phyloP scores from a whole-genome alignment of 2,113 vertebrate genomes.

The Ammodytes marinus region DNA sequence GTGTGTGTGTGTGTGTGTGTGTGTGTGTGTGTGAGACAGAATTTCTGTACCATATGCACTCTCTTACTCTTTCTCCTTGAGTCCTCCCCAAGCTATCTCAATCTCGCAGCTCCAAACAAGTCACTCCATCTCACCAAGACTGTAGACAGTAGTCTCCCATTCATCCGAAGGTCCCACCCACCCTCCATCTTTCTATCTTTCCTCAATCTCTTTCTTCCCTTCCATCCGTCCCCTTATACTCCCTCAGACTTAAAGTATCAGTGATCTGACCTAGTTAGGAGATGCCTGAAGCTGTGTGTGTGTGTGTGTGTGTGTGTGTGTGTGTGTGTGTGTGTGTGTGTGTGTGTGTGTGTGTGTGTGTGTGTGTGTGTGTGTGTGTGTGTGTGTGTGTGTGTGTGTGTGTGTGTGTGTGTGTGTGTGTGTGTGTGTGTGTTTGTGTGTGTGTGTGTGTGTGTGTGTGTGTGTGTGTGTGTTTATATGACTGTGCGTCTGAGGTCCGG shows the following conservation, averaged over 20 bases:
- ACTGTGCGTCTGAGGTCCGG: conserved; percentile 46
- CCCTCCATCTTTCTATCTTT: conserved; percentile 66
- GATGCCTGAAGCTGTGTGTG: conserved; percentile 64
- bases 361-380: conserved; percentile 20
- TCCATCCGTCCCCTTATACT: conserved; percentile 37
- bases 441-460: conserved; percentile 40
- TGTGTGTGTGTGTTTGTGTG: conserved; percentile 44
- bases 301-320: conserved; percentile 26
- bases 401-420: conserved; percentile 27
- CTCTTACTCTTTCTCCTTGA: conserved; percentile 14
- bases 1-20: too few species aligned
- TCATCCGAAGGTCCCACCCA: conserved; percentile 42
- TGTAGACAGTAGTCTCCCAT: conserved; percentile 59
- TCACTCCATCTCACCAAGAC: conserved; percentile 53
- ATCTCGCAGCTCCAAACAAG: conserved; percentile 50
- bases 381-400: conserved; percentile 19
- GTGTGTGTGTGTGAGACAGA: too few species aligned
- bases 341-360: conserved; percentile 36
- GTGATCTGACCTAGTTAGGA: conserved; percentile 80
- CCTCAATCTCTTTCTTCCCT: conserved; percentile 65
- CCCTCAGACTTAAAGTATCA: conserved; percentile 70
- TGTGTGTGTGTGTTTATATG: conserved; percentile 22
- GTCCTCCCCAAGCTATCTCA: conserved; percentile 39
- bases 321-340: too few species aligned
- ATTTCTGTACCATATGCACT: not conserved